These are phyloP conservation scores for Sinohyriopsis cumingii DNA, from an alignment of 2,888 invertebrate species.

Conservation along the genomic window DNA sequence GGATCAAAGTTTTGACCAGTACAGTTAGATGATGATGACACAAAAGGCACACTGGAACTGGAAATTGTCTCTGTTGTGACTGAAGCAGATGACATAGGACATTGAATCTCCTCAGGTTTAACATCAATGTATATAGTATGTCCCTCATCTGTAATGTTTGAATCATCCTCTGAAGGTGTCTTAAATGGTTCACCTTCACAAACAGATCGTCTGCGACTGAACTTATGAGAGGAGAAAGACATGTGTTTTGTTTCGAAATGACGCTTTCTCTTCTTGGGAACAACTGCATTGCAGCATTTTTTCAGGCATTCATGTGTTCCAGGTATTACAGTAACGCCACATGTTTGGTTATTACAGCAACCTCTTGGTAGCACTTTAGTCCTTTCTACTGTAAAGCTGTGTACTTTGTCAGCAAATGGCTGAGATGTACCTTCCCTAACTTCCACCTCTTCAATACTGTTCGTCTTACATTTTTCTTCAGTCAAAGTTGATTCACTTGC, in stretches of 20 bases:
- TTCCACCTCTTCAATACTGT: background rate
- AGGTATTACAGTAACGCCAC: conserved; percentile 59
- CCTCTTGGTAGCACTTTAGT: conserved; percentile 4
- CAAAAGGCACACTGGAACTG: conserved; percentile 7
- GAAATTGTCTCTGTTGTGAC: background rate
- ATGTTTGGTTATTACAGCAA: conserved; percentile 56
- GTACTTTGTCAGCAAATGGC: background rate
- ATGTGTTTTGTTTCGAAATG: conserved; percentile 61
- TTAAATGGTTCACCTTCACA: background rate
- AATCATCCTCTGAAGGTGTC: background rate
- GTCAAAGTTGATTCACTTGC: background rate
- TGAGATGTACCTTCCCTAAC: background rate
- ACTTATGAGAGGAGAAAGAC: conserved; percentile 19
- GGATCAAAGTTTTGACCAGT: no score
- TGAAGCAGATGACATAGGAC: no score
- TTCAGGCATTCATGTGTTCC: conserved; percentile 53
- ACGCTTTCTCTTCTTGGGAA: conserved; percentile 66
- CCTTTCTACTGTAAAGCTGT: conserved; percentile 2
- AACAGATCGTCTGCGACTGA: conserved; percentile 2
- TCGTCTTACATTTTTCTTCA: background rate
- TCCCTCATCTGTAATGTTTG: background rate
- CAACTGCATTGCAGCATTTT: conserved; percentile 66
- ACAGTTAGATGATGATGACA: no score
- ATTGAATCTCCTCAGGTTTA: conserved; percentile 25
- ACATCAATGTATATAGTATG: conserved; percentile 57